These are phyloP conservation scores for Oenanthe melanoleuca DNA, from an alignment of 2,113 vertebrate genomes.

Conservation along the genomic window DNA sequence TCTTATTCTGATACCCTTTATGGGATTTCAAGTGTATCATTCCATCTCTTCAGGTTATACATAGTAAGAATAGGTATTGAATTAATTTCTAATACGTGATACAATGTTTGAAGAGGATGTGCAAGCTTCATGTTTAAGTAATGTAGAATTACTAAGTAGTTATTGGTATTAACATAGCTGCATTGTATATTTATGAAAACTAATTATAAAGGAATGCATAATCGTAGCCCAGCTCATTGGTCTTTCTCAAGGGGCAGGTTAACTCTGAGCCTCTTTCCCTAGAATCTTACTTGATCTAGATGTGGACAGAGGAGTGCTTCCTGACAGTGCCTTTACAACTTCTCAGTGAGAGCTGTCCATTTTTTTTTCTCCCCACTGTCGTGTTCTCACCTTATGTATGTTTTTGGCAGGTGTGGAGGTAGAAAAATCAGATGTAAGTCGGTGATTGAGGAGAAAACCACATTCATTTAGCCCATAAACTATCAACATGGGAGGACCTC, in stretches of 20 bases:
- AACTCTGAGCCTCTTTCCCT: not conserved
- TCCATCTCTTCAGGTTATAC: not conserved
- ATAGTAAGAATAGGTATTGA: not conserved
- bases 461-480: not conserved
- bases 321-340: not conserved
- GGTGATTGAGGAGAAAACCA: not conserved
- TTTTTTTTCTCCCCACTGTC: not conserved
- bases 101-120: not conserved
- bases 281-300: not conserved
- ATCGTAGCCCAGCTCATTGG: not conserved
- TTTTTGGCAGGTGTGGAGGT: not conserved
- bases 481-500: not conserved
- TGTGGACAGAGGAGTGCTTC: not conserved
- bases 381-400: not conserved
- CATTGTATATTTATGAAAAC: constrained; percentile 1
- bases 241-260: not conserved
- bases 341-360: not conserved
- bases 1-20: not conserved
- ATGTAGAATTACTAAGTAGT: not conserved
- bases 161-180: not conserved
- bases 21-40: not conserved
- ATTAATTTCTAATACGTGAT: not conserved
- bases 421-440: not conserved
- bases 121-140: not conserved
- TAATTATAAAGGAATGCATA: not conserved